Evolutionary conservation across 2,888 invertebrate genomes (phyloP), one percentile per base, ranked within the genome.

Genomic region (Drosophila parthenogenetica): DNA sequence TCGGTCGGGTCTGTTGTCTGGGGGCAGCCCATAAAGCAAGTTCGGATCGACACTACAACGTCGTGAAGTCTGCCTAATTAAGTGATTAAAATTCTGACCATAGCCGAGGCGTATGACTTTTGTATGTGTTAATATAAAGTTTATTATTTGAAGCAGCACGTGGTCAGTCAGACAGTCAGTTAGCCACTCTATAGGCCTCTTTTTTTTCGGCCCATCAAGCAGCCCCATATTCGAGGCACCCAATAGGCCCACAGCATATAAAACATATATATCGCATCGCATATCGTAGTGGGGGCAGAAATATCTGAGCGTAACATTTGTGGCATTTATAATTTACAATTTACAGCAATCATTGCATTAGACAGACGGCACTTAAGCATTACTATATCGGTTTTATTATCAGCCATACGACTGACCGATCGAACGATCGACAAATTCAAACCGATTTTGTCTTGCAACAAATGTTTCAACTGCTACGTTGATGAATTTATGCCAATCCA

Each of bases 91-190:
- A 91, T 91, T 91, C 91, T 89, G 83, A 55, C 81, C 90, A 77
- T 79, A 81, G 87, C 75, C 87, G 77, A 55, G 66, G 60, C 83
- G 82, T 89, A 91, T 91, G 92, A 91, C 91, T 91, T 90, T 91
- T 91, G 90, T 91, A 91, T 91, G 92, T 91, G 91, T 91, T 91
- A 91, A 91, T 91, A 91, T 91, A 90, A 91, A 91, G 91, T 91
- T 91, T 91, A 91, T 91, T 91, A 91, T 91, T 91, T 90, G 90
- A 91, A 91, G 87, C 90, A 91, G 91, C 91, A 91, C 91, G 91
- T 91, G 91, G 91, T 90, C 88, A 81, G 77, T 46, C 58, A 29
- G 29, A 43, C 71, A 61, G 75, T 55, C 57, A 51, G 46, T 22
- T 51, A 32, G 67, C 55, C 61, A 35, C 63, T 60, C 64, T 43